phyloP scores from a whole-genome alignment of 2,888 invertebrate genomes.

The Tolmerus cingulatus region DNA sequence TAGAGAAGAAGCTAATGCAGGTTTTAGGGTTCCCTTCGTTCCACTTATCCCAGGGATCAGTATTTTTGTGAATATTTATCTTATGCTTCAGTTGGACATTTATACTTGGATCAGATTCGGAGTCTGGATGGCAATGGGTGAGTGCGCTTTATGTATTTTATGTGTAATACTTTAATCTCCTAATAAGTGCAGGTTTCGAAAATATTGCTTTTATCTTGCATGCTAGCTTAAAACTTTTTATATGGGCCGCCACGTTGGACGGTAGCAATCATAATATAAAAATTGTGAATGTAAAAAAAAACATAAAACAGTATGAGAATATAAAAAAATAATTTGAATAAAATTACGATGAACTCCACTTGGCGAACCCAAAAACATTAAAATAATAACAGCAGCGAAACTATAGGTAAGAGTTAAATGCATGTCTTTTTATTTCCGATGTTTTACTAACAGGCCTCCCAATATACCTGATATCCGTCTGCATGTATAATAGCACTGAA shows the following conservation, averaged over 20 bases:
- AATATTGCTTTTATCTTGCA: too few species aligned
- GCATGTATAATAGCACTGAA: slow-evolving; percentile 54
- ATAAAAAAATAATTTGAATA: not conserved
- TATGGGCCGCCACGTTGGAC: too few species aligned
- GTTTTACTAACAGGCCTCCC: slow-evolving; percentile 55
- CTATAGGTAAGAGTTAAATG: not conserved
- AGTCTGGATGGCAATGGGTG: slow-evolving; percentile 84
- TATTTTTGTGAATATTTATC: slow-evolving; percentile 82
- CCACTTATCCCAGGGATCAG: slow-evolving; percentile 84
- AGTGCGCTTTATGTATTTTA: slow-evolving; percentile 55
- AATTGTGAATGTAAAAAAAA: too few species aligned
- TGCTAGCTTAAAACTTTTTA: too few species aligned
- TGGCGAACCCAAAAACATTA: not conserved
- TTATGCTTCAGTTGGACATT: slow-evolving; percentile 81
- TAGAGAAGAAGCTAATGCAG: slow-evolving; percentile 53
- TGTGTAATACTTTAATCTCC: not conserved
- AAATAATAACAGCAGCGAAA: not conserved
- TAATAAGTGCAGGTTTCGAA: too few species aligned
- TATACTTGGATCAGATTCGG: slow-evolving; percentile 85
- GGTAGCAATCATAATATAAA: too few species aligned
- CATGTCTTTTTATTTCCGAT: slow-evolving; percentile 22
- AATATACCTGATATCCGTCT: slow-evolving; percentile 58
- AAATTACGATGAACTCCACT: not conserved
- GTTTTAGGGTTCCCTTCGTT: slow-evolving; percentile 79
- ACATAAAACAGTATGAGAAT: too few species aligned